A percentile compares a stretch with the other conserved stretches of the same genome.
Evolutionary conservation across 2,113 vertebrate species (phyloP).

Genomic region (Nothoprocta pentlandii): DNA sequence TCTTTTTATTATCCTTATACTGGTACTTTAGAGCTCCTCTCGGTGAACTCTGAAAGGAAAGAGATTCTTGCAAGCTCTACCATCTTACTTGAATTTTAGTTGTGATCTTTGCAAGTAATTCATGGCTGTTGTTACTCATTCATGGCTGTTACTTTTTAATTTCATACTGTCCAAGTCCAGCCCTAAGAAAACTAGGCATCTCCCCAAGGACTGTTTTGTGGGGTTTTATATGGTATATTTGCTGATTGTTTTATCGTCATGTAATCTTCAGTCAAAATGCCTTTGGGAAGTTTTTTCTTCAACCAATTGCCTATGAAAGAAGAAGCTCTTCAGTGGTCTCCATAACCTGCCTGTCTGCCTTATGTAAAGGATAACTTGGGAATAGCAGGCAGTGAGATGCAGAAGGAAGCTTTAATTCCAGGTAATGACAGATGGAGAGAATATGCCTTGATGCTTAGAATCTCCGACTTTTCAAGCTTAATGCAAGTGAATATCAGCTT

Average conservation of each 20-base stretch:
- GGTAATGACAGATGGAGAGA: neutral
- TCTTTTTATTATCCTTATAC: too few species aligned
- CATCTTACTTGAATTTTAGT: neutral
- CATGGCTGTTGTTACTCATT: neutral
- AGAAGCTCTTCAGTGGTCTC: neutral
- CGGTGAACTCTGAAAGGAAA: neutral
- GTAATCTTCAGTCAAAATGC: neutral
- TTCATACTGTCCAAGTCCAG: fast-evolving
- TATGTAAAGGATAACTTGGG: neutral
- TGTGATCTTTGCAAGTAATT: neutral
- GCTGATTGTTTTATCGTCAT: neutral
- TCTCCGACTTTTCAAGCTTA: fast-evolving
- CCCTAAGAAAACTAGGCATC: neutral
- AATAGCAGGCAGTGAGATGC: neutral
- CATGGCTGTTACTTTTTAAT: neutral
- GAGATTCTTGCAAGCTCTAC: neutral
- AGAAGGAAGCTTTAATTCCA: neutral
- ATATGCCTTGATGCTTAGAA: neutral
- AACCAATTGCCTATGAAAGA: neutral
- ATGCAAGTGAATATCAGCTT: neutral
- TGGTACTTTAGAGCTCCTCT: neutral
- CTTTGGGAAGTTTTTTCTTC: neutral
- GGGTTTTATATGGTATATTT: fast-evolving
- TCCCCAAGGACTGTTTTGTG: neutral
- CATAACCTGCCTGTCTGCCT: fast-evolving